Evolutionary conservation across 2,113 vertebrate genomes (phyloP).

Genomic region (Nothoprocta perdicaria): DNA sequence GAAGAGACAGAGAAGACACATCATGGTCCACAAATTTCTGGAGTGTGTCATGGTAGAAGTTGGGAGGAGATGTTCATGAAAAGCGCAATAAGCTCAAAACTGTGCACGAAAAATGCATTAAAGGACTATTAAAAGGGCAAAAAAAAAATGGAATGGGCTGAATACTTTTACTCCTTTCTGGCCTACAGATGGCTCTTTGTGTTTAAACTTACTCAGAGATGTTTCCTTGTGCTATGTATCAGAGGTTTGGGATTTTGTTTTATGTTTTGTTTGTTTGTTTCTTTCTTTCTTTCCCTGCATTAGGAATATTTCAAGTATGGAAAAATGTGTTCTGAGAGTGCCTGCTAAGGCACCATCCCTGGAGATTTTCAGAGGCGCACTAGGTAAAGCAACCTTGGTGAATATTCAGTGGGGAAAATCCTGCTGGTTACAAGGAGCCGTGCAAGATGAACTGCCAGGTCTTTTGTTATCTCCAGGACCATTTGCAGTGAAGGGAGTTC

Average conservation of each 20-base stretch:
- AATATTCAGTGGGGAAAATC: conserved; percentile 52
- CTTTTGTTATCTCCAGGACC: conserved; percentile 52
- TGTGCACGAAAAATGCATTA: not conserved
- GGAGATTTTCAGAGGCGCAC: conserved; percentile 7
- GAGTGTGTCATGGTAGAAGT: not conserved
- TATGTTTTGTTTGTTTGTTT: too few species aligned
- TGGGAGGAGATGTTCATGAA: not conserved
- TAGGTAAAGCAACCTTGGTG: conserved; percentile 24
- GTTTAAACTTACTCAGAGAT: not conserved
- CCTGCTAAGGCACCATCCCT: conserved; percentile 21
- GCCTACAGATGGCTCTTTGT: conserved; percentile 34
- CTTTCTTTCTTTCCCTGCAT: not conserved
- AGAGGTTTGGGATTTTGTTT: not conserved
- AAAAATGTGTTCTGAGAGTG: conserved; percentile 27
- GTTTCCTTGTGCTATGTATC: not conserved
- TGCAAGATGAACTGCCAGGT: conserved; percentile 39
- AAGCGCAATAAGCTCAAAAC: not conserved
- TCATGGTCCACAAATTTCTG: not conserved
- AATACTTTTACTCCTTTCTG: conserved; percentile 22
- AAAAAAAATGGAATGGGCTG: not conserved
- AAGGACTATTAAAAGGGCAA: not conserved
- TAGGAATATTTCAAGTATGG: not conserved
- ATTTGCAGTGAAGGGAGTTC: conserved; percentile 33
- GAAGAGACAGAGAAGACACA: not conserved
- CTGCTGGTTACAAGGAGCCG: conserved; percentile 38